phyloP scores from a whole-genome alignment of 2,113 vertebrate genomes.

The Nothoprocta pentlandii region DNA sequence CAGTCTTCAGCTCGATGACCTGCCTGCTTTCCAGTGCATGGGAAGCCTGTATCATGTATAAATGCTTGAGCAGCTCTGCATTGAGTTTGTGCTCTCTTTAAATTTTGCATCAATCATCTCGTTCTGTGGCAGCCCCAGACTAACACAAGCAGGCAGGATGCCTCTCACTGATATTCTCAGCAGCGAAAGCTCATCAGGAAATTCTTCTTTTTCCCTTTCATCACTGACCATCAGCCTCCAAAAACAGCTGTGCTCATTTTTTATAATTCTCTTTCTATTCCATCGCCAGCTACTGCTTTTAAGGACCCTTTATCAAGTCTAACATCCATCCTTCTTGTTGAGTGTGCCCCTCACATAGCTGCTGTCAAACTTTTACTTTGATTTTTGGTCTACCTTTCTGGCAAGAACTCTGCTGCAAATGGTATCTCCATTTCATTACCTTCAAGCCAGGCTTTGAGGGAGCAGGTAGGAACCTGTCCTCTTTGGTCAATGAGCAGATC shows the following conservation, averaged over 20 bases:
- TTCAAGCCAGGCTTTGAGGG: not conserved
- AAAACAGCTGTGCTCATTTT: not conserved
- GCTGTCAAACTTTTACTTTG: not conserved
- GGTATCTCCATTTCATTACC: not conserved
- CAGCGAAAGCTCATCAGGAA: not conserved
- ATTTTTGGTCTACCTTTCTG: not conserved
- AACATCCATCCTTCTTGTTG: not conserved
- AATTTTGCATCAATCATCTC: not conserved
- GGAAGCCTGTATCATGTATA: not conserved
- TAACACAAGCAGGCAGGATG: fast-evolving
- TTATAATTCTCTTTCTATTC: not conserved
- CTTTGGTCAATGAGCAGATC: not conserved
- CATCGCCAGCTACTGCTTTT: not conserved
- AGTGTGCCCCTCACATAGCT: not conserved
- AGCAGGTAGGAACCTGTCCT: fast-evolving
- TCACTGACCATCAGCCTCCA: not conserved
- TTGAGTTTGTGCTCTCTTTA: not conserved
- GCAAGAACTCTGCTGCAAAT: not conserved
- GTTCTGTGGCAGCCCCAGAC: not conserved
- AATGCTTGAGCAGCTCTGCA: not conserved
- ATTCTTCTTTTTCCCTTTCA: not conserved
- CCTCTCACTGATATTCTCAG: constrained; percentile 13
- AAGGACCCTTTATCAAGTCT: not conserved
- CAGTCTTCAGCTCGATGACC: not conserved
- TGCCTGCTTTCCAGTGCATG: not conserved